These are phyloP conservation scores for Amblyornis subalaris DNA, from an alignment of 2,113 vertebrate genomes.

Conservation along the genomic window DNA sequence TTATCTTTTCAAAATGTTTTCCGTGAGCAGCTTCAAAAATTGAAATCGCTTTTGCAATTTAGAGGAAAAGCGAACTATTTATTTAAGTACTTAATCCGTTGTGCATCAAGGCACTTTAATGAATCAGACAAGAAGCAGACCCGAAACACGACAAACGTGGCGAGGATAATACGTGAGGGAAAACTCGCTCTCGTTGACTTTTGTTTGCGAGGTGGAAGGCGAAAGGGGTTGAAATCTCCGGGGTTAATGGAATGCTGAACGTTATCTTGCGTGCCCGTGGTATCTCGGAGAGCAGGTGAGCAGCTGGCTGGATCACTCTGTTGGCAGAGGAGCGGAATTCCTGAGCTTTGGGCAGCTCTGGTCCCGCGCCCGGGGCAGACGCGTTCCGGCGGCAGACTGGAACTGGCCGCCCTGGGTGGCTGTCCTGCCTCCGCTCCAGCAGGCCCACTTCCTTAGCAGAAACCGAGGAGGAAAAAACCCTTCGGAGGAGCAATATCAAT, in stretches of 20 bases:
- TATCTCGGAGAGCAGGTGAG: constrained; percentile 39
- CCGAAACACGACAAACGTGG: constrained; percentile 11
- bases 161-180: neutral
- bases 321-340: constrained; percentile 29
- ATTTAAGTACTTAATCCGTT: constrained; percentile 56
- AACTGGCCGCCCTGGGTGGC: neutral
- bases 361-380: neutral
- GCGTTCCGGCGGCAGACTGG: neutral
- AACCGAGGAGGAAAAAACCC: neutral
- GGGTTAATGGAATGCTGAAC: constrained; percentile 25
- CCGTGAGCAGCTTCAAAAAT: constrained; percentile 16
- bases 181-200: constrained; percentile 33
- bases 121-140: constrained; percentile 47
- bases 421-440: neutral
- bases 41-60: constrained; percentile 41
- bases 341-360: neutral
- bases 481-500: neutral
- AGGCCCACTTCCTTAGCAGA: neutral
- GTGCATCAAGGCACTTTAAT: constrained; percentile 45
- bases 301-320: neutral
- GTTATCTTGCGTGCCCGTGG: neutral
- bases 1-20: constrained; percentile 21
- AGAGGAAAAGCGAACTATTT: constrained; percentile 51
- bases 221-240: neutral
- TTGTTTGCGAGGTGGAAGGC: constrained; percentile 31